Evolutionary conservation across 1,140 invertebrate genomes (phyloP).

Genomic region (Bombus waltoni): DNA sequence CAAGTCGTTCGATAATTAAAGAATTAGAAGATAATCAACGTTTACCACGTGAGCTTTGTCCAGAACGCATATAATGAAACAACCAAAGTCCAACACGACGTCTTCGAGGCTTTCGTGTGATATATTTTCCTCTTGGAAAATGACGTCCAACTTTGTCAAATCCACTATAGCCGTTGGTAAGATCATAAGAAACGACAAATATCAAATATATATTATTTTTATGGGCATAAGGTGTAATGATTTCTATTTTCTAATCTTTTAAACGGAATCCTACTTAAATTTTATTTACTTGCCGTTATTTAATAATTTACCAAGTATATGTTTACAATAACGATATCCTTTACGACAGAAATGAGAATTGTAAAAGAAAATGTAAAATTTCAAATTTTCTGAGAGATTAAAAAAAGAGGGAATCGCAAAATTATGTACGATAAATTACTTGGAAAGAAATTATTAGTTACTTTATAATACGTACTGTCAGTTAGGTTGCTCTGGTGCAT

Average conservation of each 20-base stretch:
- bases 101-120: background rate
- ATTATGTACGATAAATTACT: background rate
- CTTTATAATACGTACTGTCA: background rate
- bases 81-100: background rate
- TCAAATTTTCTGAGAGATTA: background rate
- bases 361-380: background rate
- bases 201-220: background rate
- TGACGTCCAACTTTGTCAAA: background rate
- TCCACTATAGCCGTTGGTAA: too few relatives aligned
- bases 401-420: background rate
- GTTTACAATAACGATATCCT: too few relatives aligned
- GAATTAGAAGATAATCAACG: too few relatives aligned
- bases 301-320: too few relatives aligned
- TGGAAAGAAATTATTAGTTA: background rate
- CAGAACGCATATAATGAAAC: background rate
- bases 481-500: background rate
- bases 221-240: background rate
- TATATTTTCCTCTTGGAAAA: background rate
- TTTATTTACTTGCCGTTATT: too few relatives aligned
- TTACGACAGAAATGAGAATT: background rate
- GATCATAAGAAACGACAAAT: background rate
- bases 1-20: too few relatives aligned
- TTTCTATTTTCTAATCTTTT: background rate
- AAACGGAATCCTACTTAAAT: background rate
- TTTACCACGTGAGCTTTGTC: conserved; percentile 2